A percentile compares a stretch with the other conserved stretches of the same genome.
Evolutionary conservation across 2,113 vertebrate species (phyloP).

Genomic region (Protobothrops flavoviridis): DNA sequence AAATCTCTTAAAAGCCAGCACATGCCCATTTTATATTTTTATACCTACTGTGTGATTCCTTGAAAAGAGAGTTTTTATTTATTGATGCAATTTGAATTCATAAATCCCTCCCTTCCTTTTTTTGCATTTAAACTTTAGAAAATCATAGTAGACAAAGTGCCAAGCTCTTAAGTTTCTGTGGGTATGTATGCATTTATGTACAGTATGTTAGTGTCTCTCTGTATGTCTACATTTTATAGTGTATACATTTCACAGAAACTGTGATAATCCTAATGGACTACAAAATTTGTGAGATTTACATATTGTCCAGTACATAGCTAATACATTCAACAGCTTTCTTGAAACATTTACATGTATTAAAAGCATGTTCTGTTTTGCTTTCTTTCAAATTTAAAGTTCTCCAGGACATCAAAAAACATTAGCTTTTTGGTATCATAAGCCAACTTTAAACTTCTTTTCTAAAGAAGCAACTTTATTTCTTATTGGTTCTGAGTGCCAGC

Average conservation of each 20-base stretch:
- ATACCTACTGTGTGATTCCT: neutral
- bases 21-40: neutral
- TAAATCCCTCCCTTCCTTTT: slow-evolving; percentile 1
- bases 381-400: slow-evolving; percentile 29
- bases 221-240: neutral
- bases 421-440: slow-evolving; percentile 53
- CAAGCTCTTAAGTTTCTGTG: slow-evolving; percentile 45
- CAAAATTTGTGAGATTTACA: slow-evolving; percentile 45
- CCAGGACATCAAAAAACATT: slow-evolving; percentile 50
- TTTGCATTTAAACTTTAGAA: slow-evolving; percentile 22
- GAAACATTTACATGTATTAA: slow-evolving; percentile 43
- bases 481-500: slow-evolving; percentile 66
- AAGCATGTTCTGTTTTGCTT: slow-evolving; percentile 14
- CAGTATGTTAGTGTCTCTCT: neutral
- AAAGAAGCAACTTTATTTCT: slow-evolving; percentile 58
- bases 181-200: slow-evolving; percentile 8
- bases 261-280: slow-evolving; percentile 47
- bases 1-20: neutral
- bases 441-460: slow-evolving; percentile 31
- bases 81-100: neutral
- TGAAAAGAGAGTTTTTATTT: neutral
- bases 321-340: slow-evolving; percentile 59
- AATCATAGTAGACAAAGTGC: slow-evolving; percentile 24
- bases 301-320: slow-evolving; percentile 44
- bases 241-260: slow-evolving; percentile 38